Base-by-base conservation (phyloP, 2,888 invertebrate species). In the Icerya purchasi region DNA sequence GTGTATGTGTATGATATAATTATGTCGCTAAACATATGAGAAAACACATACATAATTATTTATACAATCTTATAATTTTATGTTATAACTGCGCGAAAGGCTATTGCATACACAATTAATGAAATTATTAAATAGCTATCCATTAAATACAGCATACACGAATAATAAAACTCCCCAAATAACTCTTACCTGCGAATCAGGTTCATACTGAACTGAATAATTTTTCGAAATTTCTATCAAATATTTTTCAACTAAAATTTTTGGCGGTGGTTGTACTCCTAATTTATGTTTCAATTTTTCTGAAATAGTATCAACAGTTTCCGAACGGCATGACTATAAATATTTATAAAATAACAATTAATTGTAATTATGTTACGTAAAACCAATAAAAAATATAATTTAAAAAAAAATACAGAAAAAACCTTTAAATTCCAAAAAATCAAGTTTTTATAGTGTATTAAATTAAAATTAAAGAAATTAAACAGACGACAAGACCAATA, bases 171-270 rank as follows among this genome's bases (percentile, higher is more conserved):
- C n/a, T n/a, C n/a, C n/a, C n/a, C n/a, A 53, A 56, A 14, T 22
- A 19, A 23, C n/a, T 55, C 59, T 65, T 66, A 73, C 75, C 73
- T 88, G 84, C 64, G 89, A 86, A 77, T 98, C 97, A 0, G 97
- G 94, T 64, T 88, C 88, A 72, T 96, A 98, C 56, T 86, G 83
- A 56, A 98, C 84, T 72, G 92, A 87, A 70, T 91, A 96, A 68
- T 87, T 89, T 72, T 87, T 92, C 1, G 97, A 93, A 66, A 98
- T 98, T 75, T 96, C 97, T 67, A 94, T 86, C 66, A 97, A 74
- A 76, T 83, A 91, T 69, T 86, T 88, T 71, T 98, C 98, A 5
- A 98, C 86, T 20, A 99, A 77, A 59, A 93, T 75, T 71, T 93
- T 96, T 0, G 96, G 90, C 2, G 98, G 98, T 36, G 93, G 91